Base-by-base conservation (phyloP, 2,113 vertebrate species). In the Neolamprologus hecqui region DNA sequence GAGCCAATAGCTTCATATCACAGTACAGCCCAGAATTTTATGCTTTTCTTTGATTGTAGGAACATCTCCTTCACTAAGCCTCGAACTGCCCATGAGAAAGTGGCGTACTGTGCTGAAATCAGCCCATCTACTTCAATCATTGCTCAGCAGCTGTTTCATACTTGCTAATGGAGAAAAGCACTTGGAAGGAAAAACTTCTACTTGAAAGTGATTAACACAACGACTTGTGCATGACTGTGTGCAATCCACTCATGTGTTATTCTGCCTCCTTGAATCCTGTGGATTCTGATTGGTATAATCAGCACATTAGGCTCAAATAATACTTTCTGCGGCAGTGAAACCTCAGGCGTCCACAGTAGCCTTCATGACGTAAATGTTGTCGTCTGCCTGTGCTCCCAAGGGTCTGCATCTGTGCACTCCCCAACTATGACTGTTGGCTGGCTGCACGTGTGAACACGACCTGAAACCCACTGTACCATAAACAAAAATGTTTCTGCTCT, bases 1-100 rank as follows among this genome's bases (percentile, higher is more conserved):
- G 96, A 94, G 96, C 84, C 17, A 4, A 2, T 55, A 40, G 33
- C 12, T 82, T 28, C 0, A 45, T 57, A 19, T 55, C 21, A 12
- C 9, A 26, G 0, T 47, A 10, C 73, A 77, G 26, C 26, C 45
- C 45, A 77, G 26, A 77, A 8, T 49, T 31, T 7, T 7, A 17
- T 45, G 40, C 23, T 28, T 75, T 28, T 75, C 23, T 28, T 77
- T 51, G 10, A 51, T 6, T 77, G 45, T 1, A 51, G 73, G 15
- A 0, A 31, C 17, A n/a, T n/a, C 28, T 77, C 73, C 10, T 51
- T 77, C 26, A n/a, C 26, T 77, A n/a, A 13, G 10, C 26, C 26
- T 51, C 26, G 3, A 31, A 31, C 9, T 31, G 1, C 12, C 15
- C 42, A 19, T 4, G 23, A 28, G 40, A 77, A 77, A n/a, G 0